Conservation (phyloP, 2,888 invertebrate species). For the Prosopocoilus inquinatus region DNA sequence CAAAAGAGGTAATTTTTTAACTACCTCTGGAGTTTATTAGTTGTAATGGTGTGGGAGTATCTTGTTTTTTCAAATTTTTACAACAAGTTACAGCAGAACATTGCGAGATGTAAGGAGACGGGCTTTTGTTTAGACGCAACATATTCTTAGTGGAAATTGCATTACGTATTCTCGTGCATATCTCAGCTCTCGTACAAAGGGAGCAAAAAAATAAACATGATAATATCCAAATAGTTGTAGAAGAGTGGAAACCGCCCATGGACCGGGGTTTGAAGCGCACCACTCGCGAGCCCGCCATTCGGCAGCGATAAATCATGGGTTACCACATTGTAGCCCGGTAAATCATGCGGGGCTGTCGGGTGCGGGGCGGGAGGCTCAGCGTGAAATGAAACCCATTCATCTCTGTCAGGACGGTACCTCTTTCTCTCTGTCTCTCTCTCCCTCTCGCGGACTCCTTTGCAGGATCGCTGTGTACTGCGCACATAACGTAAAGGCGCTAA, state of each 20-base stretch:
- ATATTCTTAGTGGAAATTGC: conserved; percentile 12
- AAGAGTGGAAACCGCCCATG: conserved; percentile 28
- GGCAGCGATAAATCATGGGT: conserved; percentile 66
- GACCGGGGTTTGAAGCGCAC: conserved; percentile 41
- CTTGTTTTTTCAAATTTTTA: too few species aligned
- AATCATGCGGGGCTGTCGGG: conserved; percentile 56
- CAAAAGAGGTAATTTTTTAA: too few species aligned
- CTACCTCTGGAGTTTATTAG: too few species aligned
- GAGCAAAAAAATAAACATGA: conserved; percentile 28
- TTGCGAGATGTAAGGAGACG: background rate
- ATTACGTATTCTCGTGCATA: conserved; percentile 11
- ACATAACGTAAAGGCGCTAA: conserved; percentile 20
- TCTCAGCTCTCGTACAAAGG: conserved; percentile 4
- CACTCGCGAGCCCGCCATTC: conserved; percentile 57
- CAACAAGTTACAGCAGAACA: background rate
- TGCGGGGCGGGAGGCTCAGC: conserved; percentile 53
- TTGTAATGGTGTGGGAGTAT: too few species aligned
- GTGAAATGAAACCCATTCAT: conserved; percentile 56
- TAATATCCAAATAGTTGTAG: conserved; percentile 36
- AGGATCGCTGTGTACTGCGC: conserved; percentile 24
- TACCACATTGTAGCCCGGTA: conserved; percentile 68
- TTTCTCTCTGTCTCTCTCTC: conserved; percentile 19
- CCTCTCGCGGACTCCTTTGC: conserved; percentile 30
- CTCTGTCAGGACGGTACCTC: conserved; percentile 47
- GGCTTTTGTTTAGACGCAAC: background rate